These are phyloP conservation scores for Panorpa germanica DNA, from an alignment of 2,888 invertebrate genomes.

Conservation along the genomic window DNA sequence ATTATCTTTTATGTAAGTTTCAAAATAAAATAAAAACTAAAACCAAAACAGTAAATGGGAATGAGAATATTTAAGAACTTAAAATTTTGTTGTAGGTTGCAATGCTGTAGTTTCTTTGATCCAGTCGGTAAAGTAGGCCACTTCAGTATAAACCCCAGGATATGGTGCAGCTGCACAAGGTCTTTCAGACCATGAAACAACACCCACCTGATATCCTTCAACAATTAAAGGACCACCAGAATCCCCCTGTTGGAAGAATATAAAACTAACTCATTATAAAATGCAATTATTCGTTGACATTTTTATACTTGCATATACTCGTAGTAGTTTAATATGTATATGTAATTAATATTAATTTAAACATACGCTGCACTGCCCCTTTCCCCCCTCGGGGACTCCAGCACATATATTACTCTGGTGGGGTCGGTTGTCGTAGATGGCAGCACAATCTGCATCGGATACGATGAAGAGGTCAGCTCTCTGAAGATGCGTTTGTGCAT, in stretches of 20 bases:
- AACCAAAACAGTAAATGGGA: too few species aligned
- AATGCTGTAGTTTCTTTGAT: conserved; percentile 14
- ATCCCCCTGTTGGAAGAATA: too few species aligned
- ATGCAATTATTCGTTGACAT: too few species aligned
- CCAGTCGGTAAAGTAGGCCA: conserved; percentile 19
- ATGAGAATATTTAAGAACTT: too few species aligned
- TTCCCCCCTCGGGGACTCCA: conserved; percentile 24
- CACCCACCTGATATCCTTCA: conserved; percentile 21
- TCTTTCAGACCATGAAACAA: conserved; percentile 27
- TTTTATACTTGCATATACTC: too few species aligned
- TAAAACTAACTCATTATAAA: too few species aligned
- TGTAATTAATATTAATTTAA: too few species aligned
- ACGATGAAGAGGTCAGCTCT: conserved; percentile 22
- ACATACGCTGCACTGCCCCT: conserved; percentile 26
- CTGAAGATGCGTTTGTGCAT: conserved; percentile 20
- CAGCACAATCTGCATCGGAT: conserved; percentile 21
- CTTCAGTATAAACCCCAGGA: conserved; percentile 26
- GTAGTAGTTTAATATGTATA: too few species aligned
- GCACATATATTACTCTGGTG: conserved; percentile 24
- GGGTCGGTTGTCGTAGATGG: conserved; percentile 17
- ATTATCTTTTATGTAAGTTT: too few species aligned
- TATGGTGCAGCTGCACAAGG: conserved; percentile 24
- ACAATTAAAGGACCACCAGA: conserved; percentile 20
- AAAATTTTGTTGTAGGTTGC: too few species aligned
- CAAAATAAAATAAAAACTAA: too few species aligned